Evolutionary conservation across 2,797 vertebrate species (phyloP), one percentile per base, ranked within the genome.

Genomic region (Alfaro cultratus): DNA sequence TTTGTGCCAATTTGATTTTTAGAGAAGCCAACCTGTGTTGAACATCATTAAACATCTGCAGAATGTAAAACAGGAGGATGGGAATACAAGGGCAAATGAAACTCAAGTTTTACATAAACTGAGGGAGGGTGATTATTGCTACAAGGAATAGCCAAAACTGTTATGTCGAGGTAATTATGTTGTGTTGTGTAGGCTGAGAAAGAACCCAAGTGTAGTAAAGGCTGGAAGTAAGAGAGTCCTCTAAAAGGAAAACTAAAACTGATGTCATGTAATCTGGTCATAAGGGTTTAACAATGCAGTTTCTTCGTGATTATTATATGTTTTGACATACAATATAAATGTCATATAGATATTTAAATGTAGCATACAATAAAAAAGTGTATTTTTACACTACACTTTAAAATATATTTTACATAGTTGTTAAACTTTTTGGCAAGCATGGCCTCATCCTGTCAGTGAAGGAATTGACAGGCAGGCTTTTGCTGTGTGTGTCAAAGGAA

Each of bases 401-500:
- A 76, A 82, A 85, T 75, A 84, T 36, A 76, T 77, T 80, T 86
- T 87, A 82, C 78, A 74, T 68, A 89, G 81, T 80, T 70, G 77
- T 55, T 77, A 47, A 90, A 88, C 71, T 90, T 93, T 90, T 85
- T 82, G 87, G 90, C 83, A 89, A 86, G 83, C 86, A 89, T 94
- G 93, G 89, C 92, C 94, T 92, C 92, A 94, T 94, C 93, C 94
- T 95, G 95, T 94, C 93, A 95, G 85, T 55, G 79, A 76, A 47
- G 76, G 34, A 57, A 79, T 88, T 92, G 92, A 93, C 87, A 93
- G 94, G 92, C 93, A 91, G 78, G 84, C 86, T 89, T 93, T 91
- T 87, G 79, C 87, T 88, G 86, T 89, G 88, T 86, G 89, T 91
- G 92, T 93, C 91, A 94, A 93, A 94, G 86, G 89, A 93, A 94